A percentile compares a stretch with the other conserved stretches of the same genome.
phyloP scores from a whole-genome alignment of 2,888 invertebrate genomes.

The Spilarctia lutea region DNA sequence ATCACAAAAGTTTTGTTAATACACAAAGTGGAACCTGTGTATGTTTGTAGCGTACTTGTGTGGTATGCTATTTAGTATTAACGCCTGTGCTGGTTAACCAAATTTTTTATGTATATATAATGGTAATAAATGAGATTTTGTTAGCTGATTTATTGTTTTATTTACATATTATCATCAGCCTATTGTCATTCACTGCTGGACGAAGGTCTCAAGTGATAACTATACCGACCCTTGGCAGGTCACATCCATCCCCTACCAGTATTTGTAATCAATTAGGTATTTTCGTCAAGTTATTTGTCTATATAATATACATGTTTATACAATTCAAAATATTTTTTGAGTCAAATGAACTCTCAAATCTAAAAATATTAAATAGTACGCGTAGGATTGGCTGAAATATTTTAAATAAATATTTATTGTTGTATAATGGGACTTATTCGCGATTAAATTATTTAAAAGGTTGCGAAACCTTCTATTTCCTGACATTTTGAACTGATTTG shows the following conservation, averaged over 20 bases:
- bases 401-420: too few relatives aligned
- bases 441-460: too few relatives aligned
- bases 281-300: too few relatives aligned
- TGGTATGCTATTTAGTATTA: slow-evolving; percentile 37
- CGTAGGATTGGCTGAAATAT: too few relatives aligned
- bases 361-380: background rate
- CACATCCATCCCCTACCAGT: too few relatives aligned
- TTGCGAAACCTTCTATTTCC: too few relatives aligned
- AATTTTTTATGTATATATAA: slow-evolving; percentile 67
- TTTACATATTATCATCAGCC: slow-evolving; percentile 19
- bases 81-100: slow-evolving; percentile 56
- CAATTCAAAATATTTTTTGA: background rate
- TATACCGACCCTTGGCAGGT: too few relatives aligned
- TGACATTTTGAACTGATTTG: too few relatives aligned
- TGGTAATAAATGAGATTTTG: slow-evolving; percentile 66
- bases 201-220: too few relatives aligned
- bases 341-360: background rate
- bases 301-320: background rate
- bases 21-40: slow-evolving; percentile 16
- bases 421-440: too few relatives aligned
- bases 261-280: too few relatives aligned
- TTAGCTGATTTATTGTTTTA: slow-evolving; percentile 49
- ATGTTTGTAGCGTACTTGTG: slow-evolving; percentile 22
- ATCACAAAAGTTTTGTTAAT: slow-evolving; percentile 25
- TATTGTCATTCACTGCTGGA: too few relatives aligned